Conservation (phyloP, 2,797 vertebrate species). For the Labeo calbasu region DNA sequence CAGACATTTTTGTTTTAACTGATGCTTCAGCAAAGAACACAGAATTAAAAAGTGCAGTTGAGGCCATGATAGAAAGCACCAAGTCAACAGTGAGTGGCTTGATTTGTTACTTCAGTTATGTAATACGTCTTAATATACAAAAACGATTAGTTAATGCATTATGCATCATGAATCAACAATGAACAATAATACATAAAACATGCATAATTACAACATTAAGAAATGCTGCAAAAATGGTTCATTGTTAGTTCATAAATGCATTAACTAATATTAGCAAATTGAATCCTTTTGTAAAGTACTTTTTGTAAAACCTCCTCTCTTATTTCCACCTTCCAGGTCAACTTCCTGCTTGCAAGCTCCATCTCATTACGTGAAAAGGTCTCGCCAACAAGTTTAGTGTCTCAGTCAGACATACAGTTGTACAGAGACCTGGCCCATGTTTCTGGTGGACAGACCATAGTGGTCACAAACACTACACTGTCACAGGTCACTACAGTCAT, state of each 20-base stretch:
- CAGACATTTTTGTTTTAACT: slow-evolving; percentile 79
- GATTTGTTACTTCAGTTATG: neutral
- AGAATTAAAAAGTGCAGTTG: slow-evolving; percentile 63
- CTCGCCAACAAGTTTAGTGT: neutral
- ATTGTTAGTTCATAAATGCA: no score
- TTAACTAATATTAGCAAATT: no score
- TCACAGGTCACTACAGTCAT: slow-evolving; percentile 65
- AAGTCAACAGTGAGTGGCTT: slow-evolving; percentile 67
- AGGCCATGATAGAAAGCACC: slow-evolving; percentile 70
- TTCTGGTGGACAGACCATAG: slow-evolving; percentile 74
- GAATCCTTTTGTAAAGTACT: no score
- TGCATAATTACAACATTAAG: no score
- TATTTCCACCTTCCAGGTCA: slow-evolving; percentile 62
- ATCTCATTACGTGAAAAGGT: slow-evolving; percentile 22
- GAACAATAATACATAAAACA: no score
- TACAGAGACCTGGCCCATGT: slow-evolving; percentile 70
- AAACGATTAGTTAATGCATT: no score
- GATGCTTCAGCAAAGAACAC: slow-evolving; percentile 75
- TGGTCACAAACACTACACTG: slow-evolving; percentile 66
- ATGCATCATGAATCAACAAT: no score
- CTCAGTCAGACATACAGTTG: slow-evolving; percentile 47
- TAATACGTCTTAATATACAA: neutral
- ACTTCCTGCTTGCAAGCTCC: slow-evolving; percentile 69
- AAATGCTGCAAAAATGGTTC: no score
- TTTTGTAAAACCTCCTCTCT: neutral